Percentiles rank a stretch among this genome's conserved stretches.
These are phyloP conservation scores for Psettodes erumei DNA, from an alignment of 2,113 vertebrate genomes.

Conservation along the genomic window DNA sequence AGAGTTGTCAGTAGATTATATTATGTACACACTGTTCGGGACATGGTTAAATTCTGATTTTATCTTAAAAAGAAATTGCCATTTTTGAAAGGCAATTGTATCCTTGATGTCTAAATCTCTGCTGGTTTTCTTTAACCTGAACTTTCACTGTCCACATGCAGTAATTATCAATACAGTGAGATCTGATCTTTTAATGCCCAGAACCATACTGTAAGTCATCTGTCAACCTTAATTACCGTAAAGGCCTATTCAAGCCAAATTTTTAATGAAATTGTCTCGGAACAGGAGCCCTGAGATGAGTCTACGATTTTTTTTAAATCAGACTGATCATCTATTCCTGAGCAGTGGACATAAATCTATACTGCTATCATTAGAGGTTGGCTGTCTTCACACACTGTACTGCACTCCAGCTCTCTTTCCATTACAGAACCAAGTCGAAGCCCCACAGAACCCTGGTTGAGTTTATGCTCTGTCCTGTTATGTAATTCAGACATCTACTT, in stretches of 20 bases:
- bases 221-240: too few species aligned
- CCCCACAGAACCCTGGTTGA: neutral
- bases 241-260: neutral
- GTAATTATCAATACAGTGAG: neutral
- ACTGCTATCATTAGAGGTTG: constrained; percentile 1
- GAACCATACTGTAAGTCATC: neutral
- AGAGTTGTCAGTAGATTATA: neutral
- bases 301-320: constrained; percentile 5
- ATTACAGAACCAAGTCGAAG: constrained; percentile 11
- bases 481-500: constrained; percentile 44
- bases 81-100: neutral
- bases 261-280: constrained; percentile 6
- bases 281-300: neutral
- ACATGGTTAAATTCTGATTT: neutral
- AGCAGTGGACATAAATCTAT: constrained; percentile 26
- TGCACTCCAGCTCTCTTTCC: neutral
- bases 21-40: neutral
- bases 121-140: neutral
- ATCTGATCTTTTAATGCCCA: neutral
- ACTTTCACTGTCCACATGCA: neutral
- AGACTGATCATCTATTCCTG: neutral
- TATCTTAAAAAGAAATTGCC: neutral
- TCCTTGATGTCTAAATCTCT: neutral
- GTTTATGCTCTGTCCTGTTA: constrained; percentile 39
- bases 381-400: constrained; percentile 2